Conservation (phyloP, 2,888 invertebrate species). For the Philopedon plagiatum region DNA sequence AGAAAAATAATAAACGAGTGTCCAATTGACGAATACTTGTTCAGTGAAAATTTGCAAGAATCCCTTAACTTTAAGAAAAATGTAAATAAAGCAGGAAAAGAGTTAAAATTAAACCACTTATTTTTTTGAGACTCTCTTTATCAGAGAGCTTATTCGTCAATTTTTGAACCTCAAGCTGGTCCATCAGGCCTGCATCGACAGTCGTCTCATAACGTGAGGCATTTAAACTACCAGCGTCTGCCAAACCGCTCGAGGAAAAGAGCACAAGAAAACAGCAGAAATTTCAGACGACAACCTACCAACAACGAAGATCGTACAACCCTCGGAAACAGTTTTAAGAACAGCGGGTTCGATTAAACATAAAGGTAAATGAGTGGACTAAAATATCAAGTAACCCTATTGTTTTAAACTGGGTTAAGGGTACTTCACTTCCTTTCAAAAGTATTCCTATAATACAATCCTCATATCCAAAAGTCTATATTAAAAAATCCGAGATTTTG, state of each 20-base stretch:
- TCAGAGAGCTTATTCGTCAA: background rate
- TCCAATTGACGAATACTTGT: conserved; percentile 1
- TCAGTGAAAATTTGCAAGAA: background rate
- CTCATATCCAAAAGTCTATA: background rate
- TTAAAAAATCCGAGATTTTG: background rate
- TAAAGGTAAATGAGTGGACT: background rate
- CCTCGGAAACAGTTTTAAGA: background rate
- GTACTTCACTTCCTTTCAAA: background rate
- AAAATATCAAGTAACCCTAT: background rate
- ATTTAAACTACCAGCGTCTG: conserved; percentile 2
- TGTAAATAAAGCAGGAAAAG: background rate
- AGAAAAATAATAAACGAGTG: background rate
- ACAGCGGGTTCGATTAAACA: background rate
- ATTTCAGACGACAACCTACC: background rate
- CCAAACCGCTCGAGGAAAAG: background rate
- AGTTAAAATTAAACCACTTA: background rate
- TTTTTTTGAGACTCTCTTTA: background rate
- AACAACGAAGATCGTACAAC: background rate
- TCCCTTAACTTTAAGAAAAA: background rate
- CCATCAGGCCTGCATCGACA: background rate
- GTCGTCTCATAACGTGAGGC: background rate
- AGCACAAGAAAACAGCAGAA: background rate
- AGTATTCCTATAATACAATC: background rate
- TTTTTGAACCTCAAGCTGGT: background rate
- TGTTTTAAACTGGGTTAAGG: conserved; percentile 4